A percentile compares a stretch with the other conserved stretches of the same genome.
phyloP scores from a whole-genome alignment of 1,140 invertebrate species.

The Drosophila oshimai region DNA sequence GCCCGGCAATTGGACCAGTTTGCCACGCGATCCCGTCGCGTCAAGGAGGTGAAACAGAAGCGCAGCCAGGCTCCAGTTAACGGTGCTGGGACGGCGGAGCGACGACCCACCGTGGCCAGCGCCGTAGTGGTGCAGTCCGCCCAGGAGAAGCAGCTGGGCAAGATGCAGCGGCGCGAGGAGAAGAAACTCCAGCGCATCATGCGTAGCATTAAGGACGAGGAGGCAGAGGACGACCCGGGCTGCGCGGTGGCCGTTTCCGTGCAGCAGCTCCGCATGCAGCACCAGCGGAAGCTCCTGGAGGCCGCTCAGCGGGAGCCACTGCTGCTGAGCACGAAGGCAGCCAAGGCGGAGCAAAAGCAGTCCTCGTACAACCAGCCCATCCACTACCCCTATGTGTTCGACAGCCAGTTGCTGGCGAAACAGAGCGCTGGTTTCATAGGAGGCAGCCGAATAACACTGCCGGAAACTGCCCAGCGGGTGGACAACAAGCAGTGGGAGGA shows the following conservation, averaged over 20 bases:
- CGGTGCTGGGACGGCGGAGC: constrained; percentile 19
- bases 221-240: constrained; percentile 84
- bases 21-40: constrained; percentile 67
- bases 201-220: constrained; percentile 84
- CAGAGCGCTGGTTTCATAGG: constrained; percentile 89
- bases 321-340: constrained; percentile 72
- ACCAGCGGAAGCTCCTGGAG: constrained; percentile 83
- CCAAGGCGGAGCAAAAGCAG: constrained; percentile 37
- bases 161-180: constrained; percentile 94
- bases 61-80: constrained; percentile 14
- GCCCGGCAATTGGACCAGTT: constrained; percentile 83
- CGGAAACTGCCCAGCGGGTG: constrained; percentile 89
- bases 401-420: constrained; percentile 88
- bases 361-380: constrained; percentile 61
- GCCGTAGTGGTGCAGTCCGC: constrained; percentile 91
- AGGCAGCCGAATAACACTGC: constrained; percentile 90
- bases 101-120: constrained; percentile 65
- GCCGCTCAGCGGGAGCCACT: constrained; percentile 81
- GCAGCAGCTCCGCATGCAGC: constrained; percentile 82
- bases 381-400: constrained; percentile 93
- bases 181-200: constrained; percentile 89
- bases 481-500: constrained; percentile 92
- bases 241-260: constrained; percentile 82
- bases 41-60: constrained; percentile 54
- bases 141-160: constrained; percentile 91